Percentiles rank a stretch among this genome's conserved stretches.
phyloP scores from a whole-genome alignment of 2,888 invertebrate genomes.

The Listrodromus nycthemerus region DNA sequence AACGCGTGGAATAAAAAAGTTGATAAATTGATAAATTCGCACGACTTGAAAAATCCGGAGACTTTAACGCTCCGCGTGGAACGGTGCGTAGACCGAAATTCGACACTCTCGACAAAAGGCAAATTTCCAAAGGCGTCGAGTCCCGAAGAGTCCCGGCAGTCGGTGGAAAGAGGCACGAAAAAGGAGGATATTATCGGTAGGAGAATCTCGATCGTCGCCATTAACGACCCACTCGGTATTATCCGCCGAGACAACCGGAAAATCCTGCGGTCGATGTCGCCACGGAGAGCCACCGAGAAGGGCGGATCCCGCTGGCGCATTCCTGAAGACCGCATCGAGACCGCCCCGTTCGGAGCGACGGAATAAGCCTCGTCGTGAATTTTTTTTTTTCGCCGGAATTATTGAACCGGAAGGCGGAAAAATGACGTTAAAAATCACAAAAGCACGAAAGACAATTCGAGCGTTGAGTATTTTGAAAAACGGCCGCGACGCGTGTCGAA shows the following conservation, averaged over 20 bases:
- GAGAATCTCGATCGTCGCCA: conserved; percentile 68
- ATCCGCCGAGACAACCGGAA: conserved; percentile 71
- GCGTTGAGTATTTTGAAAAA: background rate
- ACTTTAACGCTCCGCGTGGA: background rate
- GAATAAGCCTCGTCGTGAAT: conserved; percentile 10
- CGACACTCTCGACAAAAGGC: conserved; percentile 2
- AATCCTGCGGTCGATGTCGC: conserved; percentile 67
- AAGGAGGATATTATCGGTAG: conserved; percentile 54
- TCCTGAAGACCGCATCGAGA: conserved; percentile 52
- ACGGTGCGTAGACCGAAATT: background rate
- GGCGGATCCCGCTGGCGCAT: conserved; percentile 35
- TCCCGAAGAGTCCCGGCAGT: background rate
- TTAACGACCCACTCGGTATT: conserved; percentile 74
- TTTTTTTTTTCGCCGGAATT: conserved; percentile 27
- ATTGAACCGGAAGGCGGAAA: background rate
- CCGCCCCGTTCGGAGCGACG: conserved; percentile 2
- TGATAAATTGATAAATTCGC: too few relatives aligned
- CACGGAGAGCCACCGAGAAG: conserved; percentile 38
- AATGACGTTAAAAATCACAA: conserved; percentile 2
- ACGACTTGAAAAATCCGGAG: background rate
- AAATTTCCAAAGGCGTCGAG: conserved; percentile 1
- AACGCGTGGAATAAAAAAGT: too few relatives aligned
- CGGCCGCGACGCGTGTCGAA: background rate
- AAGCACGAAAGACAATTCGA: conserved; percentile 5
- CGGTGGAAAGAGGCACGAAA: conserved; percentile 2